These are phyloP conservation scores for Oscheius sp. DNA, from an alignment of 2,888 invertebrate genomes.

Conservation along the genomic window DNA sequence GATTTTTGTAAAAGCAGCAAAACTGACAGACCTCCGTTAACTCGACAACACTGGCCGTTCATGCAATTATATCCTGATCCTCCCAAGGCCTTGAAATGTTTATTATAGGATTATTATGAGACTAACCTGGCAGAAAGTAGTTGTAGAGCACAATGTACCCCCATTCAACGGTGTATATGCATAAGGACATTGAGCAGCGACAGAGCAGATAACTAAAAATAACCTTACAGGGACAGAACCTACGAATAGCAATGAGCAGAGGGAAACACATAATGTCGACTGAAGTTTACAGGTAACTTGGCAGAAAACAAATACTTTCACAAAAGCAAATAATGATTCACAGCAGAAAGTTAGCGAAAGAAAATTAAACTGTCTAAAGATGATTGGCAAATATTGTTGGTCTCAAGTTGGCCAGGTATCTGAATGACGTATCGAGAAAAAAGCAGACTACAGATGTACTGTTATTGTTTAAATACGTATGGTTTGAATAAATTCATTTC, in stretches of 20 bases:
- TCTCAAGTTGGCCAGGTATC: not conserved
- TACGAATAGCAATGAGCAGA: not conserved
- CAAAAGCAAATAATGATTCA: constrained; percentile 19
- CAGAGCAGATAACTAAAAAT: not conserved
- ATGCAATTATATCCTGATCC: constrained; percentile 28
- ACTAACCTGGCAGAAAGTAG: constrained; percentile 21
- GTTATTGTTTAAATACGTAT: too few relatives aligned
- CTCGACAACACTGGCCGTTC: constrained; percentile 28
- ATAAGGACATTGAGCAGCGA: constrained; percentile 27
- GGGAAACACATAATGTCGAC: constrained; percentile 2
- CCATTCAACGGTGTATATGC: constrained; percentile 28
- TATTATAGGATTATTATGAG: not conserved
- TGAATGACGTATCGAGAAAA: too few relatives aligned
- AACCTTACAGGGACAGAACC: not conserved
- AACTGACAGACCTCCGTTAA: constrained; percentile 21
- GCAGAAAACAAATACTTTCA: constrained; percentile 21
- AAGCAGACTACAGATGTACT: too few relatives aligned
- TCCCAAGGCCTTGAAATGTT: constrained; percentile 20
- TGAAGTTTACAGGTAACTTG: constrained; percentile 12
- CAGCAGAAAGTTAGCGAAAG: constrained; percentile 8
- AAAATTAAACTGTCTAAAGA: not conserved
- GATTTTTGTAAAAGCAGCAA: not conserved
- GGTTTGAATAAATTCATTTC: too few relatives aligned
- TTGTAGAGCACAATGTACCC: constrained; percentile 17
- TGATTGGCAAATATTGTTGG: not conserved